Percentiles rank a stretch among this genome's conserved stretches.
Conservation (phyloP, 2,888 invertebrate species). For the Parapristionchus giblindavisi region DNA sequence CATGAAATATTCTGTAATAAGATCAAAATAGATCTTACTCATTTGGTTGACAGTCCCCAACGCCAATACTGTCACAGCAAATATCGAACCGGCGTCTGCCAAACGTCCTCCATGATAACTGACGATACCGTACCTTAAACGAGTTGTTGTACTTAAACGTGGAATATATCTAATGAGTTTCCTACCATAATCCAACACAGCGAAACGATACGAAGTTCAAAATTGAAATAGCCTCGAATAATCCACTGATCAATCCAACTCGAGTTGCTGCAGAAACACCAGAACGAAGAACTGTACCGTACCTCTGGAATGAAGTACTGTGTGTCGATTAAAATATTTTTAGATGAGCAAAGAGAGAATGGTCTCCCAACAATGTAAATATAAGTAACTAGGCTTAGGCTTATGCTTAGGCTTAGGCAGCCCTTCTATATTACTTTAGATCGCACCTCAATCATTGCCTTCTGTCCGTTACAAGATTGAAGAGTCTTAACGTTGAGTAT, state of each 20-base stretch:
- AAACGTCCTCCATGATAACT: slow-evolving; percentile 14
- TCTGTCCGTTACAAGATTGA: slow-evolving; percentile 31
- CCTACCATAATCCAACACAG: too few relatives aligned
- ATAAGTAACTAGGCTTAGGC: too few relatives aligned
- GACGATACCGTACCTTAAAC: slow-evolving; percentile 7
- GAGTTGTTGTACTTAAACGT: neutral
- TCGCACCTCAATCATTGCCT: slow-evolving; percentile 26
- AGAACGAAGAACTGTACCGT: slow-evolving; percentile 5
- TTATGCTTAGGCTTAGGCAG: too few relatives aligned
- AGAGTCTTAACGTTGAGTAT: slow-evolving; percentile 33
- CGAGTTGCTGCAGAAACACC: slow-evolving; percentile 2
- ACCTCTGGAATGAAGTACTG: slow-evolving; percentile 15
- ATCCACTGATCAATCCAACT: slow-evolving; percentile 2
- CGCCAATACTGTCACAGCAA: neutral
- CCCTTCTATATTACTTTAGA: neutral
- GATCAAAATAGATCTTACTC: too few relatives aligned
- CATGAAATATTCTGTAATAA: neutral
- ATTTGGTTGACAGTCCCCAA: neutral
- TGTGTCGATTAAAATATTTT: too few relatives aligned
- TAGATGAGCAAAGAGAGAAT: too few relatives aligned
- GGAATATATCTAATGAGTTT: neutral
- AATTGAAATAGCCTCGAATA: neutral
- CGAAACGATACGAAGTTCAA: too few relatives aligned
- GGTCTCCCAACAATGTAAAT: too few relatives aligned
- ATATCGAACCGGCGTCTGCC: neutral